Evolutionary conservation across 2,113 vertebrate species (phyloP), one percentile per base, ranked within the genome.

Genomic region (Megaceryle maxima): DNA sequence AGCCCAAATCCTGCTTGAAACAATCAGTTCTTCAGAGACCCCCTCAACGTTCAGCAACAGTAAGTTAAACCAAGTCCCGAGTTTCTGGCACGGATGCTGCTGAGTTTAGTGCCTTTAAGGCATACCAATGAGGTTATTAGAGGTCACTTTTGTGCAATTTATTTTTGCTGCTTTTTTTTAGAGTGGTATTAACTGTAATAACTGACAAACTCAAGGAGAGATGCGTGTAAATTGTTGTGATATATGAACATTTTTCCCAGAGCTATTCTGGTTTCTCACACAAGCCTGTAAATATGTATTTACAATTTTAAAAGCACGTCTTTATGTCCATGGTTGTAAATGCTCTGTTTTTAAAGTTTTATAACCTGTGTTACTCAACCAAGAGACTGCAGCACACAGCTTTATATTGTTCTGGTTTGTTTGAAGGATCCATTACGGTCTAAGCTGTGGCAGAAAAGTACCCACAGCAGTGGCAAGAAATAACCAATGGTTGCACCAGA

Each of bases 311-410:
- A 97, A 95, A 97, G 97, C 98, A 98, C 83, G 94, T 96, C 97
- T 98, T 97, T 97, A 96, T 94, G 95, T 91, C 96, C 92, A 95
- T 92, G 87, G 87, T 90, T 98, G 97, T 98, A 98, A 98, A 98
- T 97, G 94, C 89, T 96, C 97, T 63, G 5, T 97, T 98, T 98
- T 97, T 97, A 97, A 97, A 96, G 81, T 98, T 98, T 98, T 98
- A 90, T 98, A 98, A 96, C 3, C 6, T 21, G 59, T 96, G 86
- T 96, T 96, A 83, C 78, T 87, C 77, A 35, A 67, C 87, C 37
- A 19, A 91, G 87, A 92, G 90, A 75, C 72, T 90, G 51, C 92
- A 88, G 94, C 16, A 20, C 64, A 57, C 92, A 77, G 90, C 89
- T 96, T 78, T 91, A 16, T 24, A 15, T 82, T 66, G 77, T 31